Evolutionary conservation across 37 sponge, comb jelly and placozoan species (phyloP).

Genomic region (Axinella damicornis): DNA sequence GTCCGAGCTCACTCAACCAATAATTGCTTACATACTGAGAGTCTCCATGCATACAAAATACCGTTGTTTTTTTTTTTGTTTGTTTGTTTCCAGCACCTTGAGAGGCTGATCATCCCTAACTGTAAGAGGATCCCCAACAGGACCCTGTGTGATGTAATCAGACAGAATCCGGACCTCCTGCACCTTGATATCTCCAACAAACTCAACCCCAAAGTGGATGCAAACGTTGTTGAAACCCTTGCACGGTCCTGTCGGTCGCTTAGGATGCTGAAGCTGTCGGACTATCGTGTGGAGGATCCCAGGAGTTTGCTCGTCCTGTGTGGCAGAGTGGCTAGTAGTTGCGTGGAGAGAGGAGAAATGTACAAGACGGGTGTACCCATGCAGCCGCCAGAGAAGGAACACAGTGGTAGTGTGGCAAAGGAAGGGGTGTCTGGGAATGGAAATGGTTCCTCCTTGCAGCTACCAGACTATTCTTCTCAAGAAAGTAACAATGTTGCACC

Average conservation of each 20-base stretch:
- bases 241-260: slow-evolving; percentile 11
- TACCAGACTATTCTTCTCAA: too few species aligned
- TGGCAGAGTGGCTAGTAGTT: slow-evolving; percentile 12
- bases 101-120: slow-evolving; percentile 28
- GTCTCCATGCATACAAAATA: too few species aligned
- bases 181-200: slow-evolving; percentile 24
- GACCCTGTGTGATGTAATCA: slow-evolving; percentile 5
- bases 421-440: too few species aligned
- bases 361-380: too few species aligned
- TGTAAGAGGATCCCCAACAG: slow-evolving; percentile 12
- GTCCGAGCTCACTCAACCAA: too few species aligned
- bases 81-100: slow-evolving; percentile 12
- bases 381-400: too few species aligned
- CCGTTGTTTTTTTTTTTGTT: not conserved
- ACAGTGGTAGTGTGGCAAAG: too few species aligned
- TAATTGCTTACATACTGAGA: too few species aligned
- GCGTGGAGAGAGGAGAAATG: too few species aligned
- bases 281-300: slow-evolving; percentile 17
- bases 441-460: too few species aligned
- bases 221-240: not conserved
- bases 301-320: slow-evolving; percentile 9
- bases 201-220: slow-evolving; percentile 26
- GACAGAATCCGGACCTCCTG: slow-evolving; percentile 27
- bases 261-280: slow-evolving; percentile 21
- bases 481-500: too few species aligned